Conservation (phyloP, 2,113 vertebrate genomes). For the Pteruthius melanotis region DNA sequence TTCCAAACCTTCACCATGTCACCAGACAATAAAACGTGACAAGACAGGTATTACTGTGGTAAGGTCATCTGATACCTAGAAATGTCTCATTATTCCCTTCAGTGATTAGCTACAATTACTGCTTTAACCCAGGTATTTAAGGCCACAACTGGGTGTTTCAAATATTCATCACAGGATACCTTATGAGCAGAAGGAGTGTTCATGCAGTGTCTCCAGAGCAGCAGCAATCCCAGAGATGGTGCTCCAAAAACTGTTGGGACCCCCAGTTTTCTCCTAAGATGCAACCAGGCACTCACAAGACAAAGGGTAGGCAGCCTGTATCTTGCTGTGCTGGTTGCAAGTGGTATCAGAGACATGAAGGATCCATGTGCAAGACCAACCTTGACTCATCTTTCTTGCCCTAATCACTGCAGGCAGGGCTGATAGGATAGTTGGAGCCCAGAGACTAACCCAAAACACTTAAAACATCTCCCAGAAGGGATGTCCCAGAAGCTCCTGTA, state of each 20-base stretch:
- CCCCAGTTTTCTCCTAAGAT: neutral
- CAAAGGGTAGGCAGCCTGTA: neutral
- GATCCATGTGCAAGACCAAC: neutral
- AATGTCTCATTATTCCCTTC: conserved; percentile 39
- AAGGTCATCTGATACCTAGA: conserved; percentile 48
- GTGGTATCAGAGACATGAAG: neutral
- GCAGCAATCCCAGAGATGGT: neutral
- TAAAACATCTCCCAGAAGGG: neutral
- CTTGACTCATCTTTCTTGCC: neutral
- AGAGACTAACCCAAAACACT: neutral
- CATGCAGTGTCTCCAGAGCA: neutral
- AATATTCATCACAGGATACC: neutral
- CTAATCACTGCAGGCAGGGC: neutral
- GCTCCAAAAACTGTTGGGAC: neutral
- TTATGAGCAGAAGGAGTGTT: neutral
- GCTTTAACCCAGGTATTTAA: conserved; percentile 17
- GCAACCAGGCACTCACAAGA: neutral
- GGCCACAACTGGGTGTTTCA: neutral
- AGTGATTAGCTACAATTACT: conserved; percentile 50
- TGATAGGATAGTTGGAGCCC: neutral
- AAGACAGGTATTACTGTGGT: conserved; percentile 26
- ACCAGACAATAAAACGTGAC: conserved; percentile 50
- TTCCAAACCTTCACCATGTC: conserved; percentile 37
- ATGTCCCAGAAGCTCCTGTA: neutral
- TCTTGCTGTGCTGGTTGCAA: neutral